Conservation (phyloP, 2,888 invertebrate species). For the Tuta absoluta region DNA sequence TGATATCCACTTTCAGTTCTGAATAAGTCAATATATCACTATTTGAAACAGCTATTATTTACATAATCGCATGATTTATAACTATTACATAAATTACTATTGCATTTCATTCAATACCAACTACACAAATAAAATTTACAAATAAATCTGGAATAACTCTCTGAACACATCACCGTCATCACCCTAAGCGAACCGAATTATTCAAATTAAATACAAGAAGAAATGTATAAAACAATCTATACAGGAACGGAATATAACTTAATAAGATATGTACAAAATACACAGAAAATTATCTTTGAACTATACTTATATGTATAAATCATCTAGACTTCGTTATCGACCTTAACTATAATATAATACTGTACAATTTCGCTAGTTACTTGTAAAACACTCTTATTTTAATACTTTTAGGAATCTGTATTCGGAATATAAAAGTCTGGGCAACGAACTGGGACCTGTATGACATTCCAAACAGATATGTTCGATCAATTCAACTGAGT, state of each 20-base stretch:
- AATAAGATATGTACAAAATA: conserved; percentile 77
- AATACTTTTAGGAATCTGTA: conserved; percentile 74
- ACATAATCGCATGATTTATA: conserved; percentile 67
- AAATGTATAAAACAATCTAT: conserved; percentile 62
- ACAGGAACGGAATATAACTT: conserved; percentile 79
- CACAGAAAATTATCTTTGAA: conserved; percentile 67
- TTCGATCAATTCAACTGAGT: conserved; percentile 53
- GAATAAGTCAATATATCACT: conserved; percentile 41
- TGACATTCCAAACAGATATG: conserved; percentile 57
- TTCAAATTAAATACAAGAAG: conserved; percentile 52
- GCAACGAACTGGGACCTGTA: conserved; percentile 54
- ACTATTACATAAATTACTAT: conserved; percentile 81
- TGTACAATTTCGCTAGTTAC: conserved; percentile 80
- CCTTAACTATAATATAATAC: conserved; percentile 76
- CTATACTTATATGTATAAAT: conserved; percentile 67
- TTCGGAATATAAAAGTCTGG: conserved; percentile 69
- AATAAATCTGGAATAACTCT: conserved; percentile 59
- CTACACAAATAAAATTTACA: conserved; percentile 74
- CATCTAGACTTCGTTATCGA: conserved; percentile 65
- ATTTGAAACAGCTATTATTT: conserved; percentile 69
- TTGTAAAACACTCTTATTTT: conserved; percentile 71
- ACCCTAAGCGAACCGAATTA: conserved; percentile 64
- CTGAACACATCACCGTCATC: conserved; percentile 79
- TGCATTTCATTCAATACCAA: conserved; percentile 75
- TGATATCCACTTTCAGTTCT: conserved; percentile 40